Percentiles rank a stretch among this genome's conserved stretches.
Conservation (phyloP, 2,797 vertebrate genomes). For the Rhabdophis nuchalis region DNA sequence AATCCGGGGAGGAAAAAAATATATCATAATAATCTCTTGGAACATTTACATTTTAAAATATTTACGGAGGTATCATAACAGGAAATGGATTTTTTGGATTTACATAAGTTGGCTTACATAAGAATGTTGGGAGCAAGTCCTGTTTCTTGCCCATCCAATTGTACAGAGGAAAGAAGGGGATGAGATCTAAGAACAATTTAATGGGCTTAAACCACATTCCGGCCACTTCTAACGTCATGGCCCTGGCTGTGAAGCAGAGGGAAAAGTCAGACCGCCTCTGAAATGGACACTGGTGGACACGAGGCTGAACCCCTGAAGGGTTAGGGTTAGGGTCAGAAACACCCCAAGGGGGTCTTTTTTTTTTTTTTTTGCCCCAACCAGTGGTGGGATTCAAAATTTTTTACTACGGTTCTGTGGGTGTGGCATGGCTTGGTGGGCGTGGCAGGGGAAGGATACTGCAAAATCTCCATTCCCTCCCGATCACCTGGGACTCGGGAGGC, state of each 20-base stretch:
- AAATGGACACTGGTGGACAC: neutral
- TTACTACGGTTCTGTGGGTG: too few species aligned
- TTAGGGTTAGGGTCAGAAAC: too few species aligned
- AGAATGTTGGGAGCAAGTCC: neutral
- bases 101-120: neutral
- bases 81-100: neutral
- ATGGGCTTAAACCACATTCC: neutral
- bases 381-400: too few species aligned
- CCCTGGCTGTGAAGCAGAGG: neutral
- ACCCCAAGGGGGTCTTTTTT: too few species aligned
- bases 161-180: neutral
- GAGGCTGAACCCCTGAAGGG: neutral
- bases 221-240: neutral
- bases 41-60: neutral
- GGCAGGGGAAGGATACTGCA: too few species aligned
- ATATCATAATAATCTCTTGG: neutral
- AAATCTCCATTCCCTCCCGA: too few species aligned
- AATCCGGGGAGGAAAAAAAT: neutral
- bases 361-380: too few species aligned
- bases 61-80: neutral
- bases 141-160: neutral
- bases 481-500: too few species aligned
- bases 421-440: too few species aligned
- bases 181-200: neutral
- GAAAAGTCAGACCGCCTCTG: neutral